Conservation (phyloP, 1,140 invertebrate species). For the Drosophila navojoa region DNA sequence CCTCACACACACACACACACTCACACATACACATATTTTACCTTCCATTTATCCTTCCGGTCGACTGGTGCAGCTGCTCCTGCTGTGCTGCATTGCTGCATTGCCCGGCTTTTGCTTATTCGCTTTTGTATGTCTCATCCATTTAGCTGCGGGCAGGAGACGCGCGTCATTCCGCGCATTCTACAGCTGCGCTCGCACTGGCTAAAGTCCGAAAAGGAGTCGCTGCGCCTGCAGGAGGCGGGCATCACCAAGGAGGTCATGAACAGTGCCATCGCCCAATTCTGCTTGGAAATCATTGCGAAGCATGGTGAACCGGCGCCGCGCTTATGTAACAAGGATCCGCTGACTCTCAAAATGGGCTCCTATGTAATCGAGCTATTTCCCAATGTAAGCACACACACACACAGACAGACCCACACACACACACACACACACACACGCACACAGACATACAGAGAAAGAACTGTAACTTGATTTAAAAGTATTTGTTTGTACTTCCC, state of each 20-base stretch:
- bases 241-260: constrained; percentile 96
- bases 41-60: constrained; percentile 24
- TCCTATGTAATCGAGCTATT: constrained; percentile 92
- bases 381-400: constrained; percentile 86
- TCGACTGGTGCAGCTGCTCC: background rate
- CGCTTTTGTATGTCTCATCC: constrained; percentile 37
- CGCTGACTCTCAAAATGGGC: constrained; percentile 97
- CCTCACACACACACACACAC: background rate
- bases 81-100: constrained; percentile 4
- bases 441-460: too few relatives aligned
- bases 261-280: constrained; percentile 97
- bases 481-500: background rate
- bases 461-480: background rate
- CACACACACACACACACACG: background rate
- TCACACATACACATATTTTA: background rate
- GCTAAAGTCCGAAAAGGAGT: constrained; percentile 96
- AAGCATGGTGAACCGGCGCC: constrained; percentile 97
- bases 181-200: constrained; percentile 96
- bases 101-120: constrained; percentile 4
- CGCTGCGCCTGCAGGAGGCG: constrained; percentile 94
- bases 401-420: too few relatives aligned
- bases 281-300: constrained; percentile 98
- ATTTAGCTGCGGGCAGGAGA: constrained; percentile 97
- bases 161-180: constrained; percentile 97
- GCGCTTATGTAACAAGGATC: constrained; percentile 99